Evolutionary conservation across 2,113 vertebrate species (phyloP).

Genomic region (Malaclemys terrapin): DNA sequence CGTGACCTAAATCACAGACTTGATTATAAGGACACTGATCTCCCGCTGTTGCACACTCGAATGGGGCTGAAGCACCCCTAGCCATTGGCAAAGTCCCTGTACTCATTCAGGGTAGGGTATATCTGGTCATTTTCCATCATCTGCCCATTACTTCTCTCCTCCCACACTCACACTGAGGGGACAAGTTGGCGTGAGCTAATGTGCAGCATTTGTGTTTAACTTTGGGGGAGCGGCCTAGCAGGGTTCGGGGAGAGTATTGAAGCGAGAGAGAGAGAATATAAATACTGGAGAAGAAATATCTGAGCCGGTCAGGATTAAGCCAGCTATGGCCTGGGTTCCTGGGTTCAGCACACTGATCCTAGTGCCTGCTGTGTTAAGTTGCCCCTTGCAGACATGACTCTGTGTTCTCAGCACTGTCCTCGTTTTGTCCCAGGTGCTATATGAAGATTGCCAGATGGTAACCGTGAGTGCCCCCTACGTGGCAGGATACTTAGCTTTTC

Average conservation of each 20-base stretch:
- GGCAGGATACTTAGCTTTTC: constrained; percentile 92
- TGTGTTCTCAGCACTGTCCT: neutral
- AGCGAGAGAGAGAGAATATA: accelerated
- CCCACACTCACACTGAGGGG: neutral
- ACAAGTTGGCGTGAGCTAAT: accelerated
- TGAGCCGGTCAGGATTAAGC: accelerated
- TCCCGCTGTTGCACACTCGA: accelerated
- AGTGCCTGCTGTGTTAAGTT: neutral
- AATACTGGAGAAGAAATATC: neutral
- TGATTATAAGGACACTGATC: neutral
- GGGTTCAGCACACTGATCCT: neutral
- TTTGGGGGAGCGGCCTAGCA: neutral
- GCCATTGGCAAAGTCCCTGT: neutral
- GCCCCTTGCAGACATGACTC: neutral
- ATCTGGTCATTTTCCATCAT: neutral
- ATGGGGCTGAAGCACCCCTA: neutral
- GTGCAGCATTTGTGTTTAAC: neutral
- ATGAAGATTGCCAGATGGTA: constrained; percentile 90
- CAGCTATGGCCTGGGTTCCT: neutral
- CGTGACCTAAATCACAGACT: too few species aligned
- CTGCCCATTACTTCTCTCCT: accelerated
- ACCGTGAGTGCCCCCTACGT: constrained; percentile 86
- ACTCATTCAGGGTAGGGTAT: neutral
- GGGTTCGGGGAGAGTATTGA: neutral
- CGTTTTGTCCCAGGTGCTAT: constrained; percentile 83